Evolutionary conservation across 2,888 invertebrate genomes (phyloP).

Genomic region (Anagyrus pseudococci): DNA sequence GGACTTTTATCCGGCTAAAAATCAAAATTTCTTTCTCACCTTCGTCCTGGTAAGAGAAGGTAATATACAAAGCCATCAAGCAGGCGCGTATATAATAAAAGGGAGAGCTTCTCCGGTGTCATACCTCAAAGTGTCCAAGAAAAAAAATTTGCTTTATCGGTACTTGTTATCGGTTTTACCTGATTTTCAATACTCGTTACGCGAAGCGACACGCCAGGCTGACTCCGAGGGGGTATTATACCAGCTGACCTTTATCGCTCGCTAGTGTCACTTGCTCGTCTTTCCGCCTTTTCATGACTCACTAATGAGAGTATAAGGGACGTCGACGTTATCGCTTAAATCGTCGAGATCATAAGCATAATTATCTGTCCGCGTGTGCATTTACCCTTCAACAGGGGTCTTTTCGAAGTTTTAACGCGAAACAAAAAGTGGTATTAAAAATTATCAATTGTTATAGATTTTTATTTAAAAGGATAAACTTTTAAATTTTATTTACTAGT

Average conservation of each 20-base stretch:
- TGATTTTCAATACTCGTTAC: conserved; percentile 37
- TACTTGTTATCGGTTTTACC: conserved; percentile 24
- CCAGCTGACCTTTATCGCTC: conserved; percentile 21
- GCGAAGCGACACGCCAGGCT: conserved; percentile 8
- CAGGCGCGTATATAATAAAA: neutral
- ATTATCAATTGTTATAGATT: too few species aligned
- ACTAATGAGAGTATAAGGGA: conserved; percentile 43
- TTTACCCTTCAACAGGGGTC: too few species aligned
- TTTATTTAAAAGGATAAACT: too few species aligned
- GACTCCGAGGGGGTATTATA: conserved; percentile 6
- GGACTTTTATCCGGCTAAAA: neutral
- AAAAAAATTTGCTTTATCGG: conserved; percentile 19
- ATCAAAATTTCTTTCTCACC: conserved; percentile 5
- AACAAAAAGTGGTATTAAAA: too few species aligned
- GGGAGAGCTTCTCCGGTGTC: neutral
- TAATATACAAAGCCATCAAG: conserved; percentile 27
- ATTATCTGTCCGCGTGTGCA: too few species aligned
- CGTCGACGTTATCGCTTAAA: conserved; percentile 9
- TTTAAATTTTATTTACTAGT: too few species aligned
- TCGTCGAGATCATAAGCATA: too few species aligned
- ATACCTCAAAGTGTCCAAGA: neutral
- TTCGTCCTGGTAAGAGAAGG: neutral
- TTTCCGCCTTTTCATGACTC: conserved; percentile 42
- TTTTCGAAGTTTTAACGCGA: too few species aligned
- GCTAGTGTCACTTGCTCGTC: conserved; percentile 36